Conservation (phyloP, 2,888 invertebrate genomes). For the Campoplex capitator region DNA sequence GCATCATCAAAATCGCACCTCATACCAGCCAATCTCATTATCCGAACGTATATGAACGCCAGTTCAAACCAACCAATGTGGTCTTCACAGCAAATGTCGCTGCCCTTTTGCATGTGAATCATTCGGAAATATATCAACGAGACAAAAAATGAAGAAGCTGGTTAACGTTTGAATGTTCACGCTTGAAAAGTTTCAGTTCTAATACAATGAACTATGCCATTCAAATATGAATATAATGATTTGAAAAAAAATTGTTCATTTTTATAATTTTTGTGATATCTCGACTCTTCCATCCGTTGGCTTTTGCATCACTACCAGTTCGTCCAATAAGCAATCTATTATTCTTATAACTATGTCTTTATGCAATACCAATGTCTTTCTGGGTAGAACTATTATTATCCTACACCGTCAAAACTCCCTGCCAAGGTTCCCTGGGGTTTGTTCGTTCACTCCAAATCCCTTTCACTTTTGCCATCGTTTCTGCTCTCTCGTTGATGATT, state of each 20-base stretch:
- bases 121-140: not conserved
- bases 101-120: not conserved
- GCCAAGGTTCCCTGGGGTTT: conserved; percentile 29
- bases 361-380: not conserved
- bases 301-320: not conserved
- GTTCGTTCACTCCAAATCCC: conserved; percentile 48
- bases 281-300: not conserved
- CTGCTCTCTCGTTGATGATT: conserved; percentile 36
- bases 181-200: no score
- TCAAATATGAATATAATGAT: not conserved
- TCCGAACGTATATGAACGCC: not conserved
- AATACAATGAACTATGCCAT: not conserved
- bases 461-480: conserved; percentile 51
- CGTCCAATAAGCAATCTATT: not conserved
- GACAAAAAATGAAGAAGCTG: not conserved
- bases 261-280: not conserved
- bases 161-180: no score
- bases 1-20: conserved; percentile 15
- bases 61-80: not conserved
- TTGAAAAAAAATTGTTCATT: not conserved
- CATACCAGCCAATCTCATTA: not conserved
- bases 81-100: not conserved
- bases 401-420: conserved; percentile 7
- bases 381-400: conserved; percentile 4
- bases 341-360: conserved; percentile 4